Evolutionary conservation across 2,888 invertebrate species (phyloP).

Genomic region (Coecobrya sp.): DNA sequence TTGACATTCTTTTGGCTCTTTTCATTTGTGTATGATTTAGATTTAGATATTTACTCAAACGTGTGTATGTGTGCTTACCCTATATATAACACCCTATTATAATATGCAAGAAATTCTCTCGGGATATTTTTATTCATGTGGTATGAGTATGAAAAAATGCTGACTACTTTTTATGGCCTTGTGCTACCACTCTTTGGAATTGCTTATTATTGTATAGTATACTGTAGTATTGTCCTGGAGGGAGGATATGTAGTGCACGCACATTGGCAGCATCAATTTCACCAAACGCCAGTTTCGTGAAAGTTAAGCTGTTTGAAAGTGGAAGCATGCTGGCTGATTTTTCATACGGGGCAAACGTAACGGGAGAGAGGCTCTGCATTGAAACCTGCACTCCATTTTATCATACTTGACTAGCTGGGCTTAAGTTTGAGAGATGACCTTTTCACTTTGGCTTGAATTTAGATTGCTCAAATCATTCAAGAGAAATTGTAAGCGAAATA

Average conservation of each 20-base stretch:
- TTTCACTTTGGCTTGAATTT: constrained; percentile 64
- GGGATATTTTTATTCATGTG: constrained; percentile 67
- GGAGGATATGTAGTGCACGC: not conserved
- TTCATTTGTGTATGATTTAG: not conserved
- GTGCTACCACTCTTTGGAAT: constrained; percentile 36
- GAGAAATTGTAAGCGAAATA: constrained; percentile 53
- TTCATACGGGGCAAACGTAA: constrained; percentile 4
- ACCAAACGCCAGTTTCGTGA: not conserved
- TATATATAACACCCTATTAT: not conserved
- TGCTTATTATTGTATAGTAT: constrained; percentile 22
- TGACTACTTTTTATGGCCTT: not conserved
- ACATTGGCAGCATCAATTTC: not conserved
- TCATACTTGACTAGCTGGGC: constrained; percentile 43
- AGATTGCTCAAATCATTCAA: constrained; percentile 65
- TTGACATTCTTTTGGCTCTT: not conserved
- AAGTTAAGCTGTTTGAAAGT: not conserved
- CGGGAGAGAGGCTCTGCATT: not conserved
- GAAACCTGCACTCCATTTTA: constrained; percentile 24
- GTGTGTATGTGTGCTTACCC: not conserved
- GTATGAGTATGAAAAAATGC: constrained; percentile 19
- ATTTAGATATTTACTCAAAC: not conserved
- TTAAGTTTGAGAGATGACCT: constrained; percentile 67
- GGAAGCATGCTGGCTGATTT: constrained; percentile 32
- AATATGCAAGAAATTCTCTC: constrained; percentile 11
- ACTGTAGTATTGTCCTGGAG: not conserved